These are phyloP conservation scores for Hemicrepidius hirtus DNA, from an alignment of 2,888 invertebrate species.

Conservation along the genomic window DNA sequence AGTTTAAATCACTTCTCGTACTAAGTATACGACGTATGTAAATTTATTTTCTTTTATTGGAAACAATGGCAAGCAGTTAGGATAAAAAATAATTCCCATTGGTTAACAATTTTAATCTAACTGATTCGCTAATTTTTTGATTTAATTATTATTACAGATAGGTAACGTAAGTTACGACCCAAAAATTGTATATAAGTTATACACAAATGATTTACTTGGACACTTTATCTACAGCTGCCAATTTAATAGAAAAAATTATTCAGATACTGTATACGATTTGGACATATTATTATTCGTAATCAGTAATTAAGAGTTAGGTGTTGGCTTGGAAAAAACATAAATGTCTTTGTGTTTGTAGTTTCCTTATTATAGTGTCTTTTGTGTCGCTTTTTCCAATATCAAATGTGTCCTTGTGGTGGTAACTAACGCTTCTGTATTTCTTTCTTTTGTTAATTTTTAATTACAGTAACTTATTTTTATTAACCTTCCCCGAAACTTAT, in stretches of 20 bases:
- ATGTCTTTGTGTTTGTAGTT: constrained; percentile 24
- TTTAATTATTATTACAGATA: constrained; percentile 62
- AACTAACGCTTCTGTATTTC: constrained; percentile 52
- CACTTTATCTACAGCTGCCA: constrained; percentile 63
- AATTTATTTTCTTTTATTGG: too few species aligned
- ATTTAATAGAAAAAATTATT: constrained; percentile 58
- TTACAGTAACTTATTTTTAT: constrained; percentile 33
- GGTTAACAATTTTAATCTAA: not conserved
- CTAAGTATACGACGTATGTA: constrained; percentile 46
- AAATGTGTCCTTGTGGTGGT: constrained; percentile 54
- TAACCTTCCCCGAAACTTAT: too few species aligned
- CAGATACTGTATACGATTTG: constrained; percentile 32
- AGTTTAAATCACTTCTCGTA: constrained; percentile 12
- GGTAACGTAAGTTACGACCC: constrained; percentile 69
- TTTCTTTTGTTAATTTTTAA: too few species aligned
- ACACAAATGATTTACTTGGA: constrained; percentile 64
- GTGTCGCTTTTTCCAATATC: not conserved
- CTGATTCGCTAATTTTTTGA: constrained; percentile 41
- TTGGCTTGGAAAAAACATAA: constrained; percentile 20
- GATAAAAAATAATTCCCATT: not conserved
- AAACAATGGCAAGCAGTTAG: constrained; percentile 31
- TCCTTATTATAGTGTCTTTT: constrained; percentile 31
- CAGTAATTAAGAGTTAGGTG: constrained; percentile 60
- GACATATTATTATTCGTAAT: constrained; percentile 49
- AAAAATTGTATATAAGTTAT: constrained; percentile 71